Evolutionary conservation across 1,140 invertebrate species (phyloP).

Genomic region (Polypedilum pembai): DNA sequence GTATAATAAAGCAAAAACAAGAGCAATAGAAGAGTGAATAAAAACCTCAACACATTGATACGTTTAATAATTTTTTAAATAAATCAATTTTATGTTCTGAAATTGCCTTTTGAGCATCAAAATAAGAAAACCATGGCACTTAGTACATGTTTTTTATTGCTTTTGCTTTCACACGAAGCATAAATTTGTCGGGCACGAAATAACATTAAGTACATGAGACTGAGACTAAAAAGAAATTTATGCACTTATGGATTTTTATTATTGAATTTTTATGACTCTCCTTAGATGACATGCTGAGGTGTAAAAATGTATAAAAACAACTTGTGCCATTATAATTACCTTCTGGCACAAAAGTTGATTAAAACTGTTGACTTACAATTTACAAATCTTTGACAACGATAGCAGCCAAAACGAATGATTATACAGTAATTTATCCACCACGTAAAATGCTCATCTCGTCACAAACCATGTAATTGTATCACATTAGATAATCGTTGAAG

Average conservation of each 20-base stretch:
- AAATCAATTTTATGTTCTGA: not conserved
- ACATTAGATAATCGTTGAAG: constrained; percentile 13
- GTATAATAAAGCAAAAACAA: too few species aligned
- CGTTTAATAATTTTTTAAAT: constrained; percentile 1
- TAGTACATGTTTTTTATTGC: constrained; percentile 1
- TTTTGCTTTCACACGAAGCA: not conserved
- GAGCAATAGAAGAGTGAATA: too few species aligned
- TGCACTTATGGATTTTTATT: constrained; percentile 1
- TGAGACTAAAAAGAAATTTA: constrained; percentile 12
- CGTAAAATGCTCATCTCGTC: too few species aligned
- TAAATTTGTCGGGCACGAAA: constrained; percentile 16
- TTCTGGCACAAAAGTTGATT: too few species aligned
- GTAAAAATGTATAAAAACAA: too few species aligned
- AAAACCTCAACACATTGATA: not conserved
- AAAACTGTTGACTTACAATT: too few species aligned
- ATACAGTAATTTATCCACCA: too few species aligned
- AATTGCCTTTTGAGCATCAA: constrained; percentile 17
- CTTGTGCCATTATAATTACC: too few species aligned
- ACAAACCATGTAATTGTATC: not conserved
- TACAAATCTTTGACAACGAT: too few species aligned
- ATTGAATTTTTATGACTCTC: not conserved
- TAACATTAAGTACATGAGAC: not conserved
- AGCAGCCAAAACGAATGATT: too few species aligned
- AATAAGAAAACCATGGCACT: constrained; percentile 1
- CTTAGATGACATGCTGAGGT: too few species aligned